Evolutionary conservation across 2,797 vertebrate species (phyloP).

Genomic region (Epinephelus malabaricus): DNA sequence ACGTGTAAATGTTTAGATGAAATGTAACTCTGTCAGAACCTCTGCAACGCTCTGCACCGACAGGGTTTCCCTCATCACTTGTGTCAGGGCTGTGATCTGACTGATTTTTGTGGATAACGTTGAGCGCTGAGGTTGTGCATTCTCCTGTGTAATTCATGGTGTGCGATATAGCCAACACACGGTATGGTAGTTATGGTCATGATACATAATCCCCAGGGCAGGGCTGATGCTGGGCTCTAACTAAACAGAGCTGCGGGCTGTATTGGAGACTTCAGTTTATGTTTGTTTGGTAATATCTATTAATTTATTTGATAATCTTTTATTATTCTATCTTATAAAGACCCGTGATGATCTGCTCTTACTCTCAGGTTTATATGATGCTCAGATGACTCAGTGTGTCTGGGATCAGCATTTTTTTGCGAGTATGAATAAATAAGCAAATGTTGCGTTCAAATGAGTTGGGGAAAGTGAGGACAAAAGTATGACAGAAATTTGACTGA

Average conservation of each 20-base stretch:
- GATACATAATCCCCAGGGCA: conserved; percentile 69
- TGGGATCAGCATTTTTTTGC: neutral
- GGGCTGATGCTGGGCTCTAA: conserved; percentile 31
- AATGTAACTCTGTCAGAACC: conserved; percentile 19
- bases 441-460: conserved; percentile 7
- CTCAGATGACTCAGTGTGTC: conserved; percentile 30
- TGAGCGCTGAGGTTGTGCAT: conserved; percentile 58
- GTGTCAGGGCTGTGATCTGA: conserved; percentile 28
- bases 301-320: neutral
- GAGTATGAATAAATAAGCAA: conserved; percentile 7
- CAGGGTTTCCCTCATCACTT: conserved; percentile 23
- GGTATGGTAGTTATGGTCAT: conserved; percentile 60
- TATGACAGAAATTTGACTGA: neutral
- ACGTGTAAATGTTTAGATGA: conserved; percentile 7
- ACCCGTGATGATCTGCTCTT: neutral
- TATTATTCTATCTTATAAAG: neutral
- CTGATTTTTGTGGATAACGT: conserved; percentile 58
- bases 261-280: neutral
- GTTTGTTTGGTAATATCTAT: neutral
- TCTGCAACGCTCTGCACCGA: conserved; percentile 14
- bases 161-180: conserved; percentile 65
- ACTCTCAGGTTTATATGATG: neutral
- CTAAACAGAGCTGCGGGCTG: neutral
- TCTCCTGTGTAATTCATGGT: conserved; percentile 73
- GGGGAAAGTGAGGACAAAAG: neutral